Percentiles rank a stretch among this genome's conserved stretches.
Evolutionary conservation across 2,113 vertebrate genomes (phyloP).

Genomic region (Piaya cayana): DNA sequence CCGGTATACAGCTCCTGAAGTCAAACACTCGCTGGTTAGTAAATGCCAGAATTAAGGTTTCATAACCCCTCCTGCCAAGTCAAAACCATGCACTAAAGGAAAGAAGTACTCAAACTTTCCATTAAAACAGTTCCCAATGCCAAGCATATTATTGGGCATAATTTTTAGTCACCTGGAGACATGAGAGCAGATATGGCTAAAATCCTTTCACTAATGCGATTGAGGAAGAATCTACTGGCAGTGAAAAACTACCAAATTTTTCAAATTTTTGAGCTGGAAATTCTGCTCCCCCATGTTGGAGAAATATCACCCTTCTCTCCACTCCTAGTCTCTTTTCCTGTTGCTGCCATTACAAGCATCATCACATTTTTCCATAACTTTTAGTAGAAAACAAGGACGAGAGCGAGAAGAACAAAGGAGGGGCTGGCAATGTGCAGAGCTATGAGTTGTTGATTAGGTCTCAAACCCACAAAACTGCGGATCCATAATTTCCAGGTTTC

Average conservation of each 20-base stretch:
- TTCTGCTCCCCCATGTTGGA: background rate
- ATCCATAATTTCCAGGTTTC: background rate
- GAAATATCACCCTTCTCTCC: background rate
- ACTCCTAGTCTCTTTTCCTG: background rate
- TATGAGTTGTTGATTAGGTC: fast-evolving
- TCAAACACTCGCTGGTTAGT: background rate
- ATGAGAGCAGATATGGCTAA: background rate
- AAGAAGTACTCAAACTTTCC: background rate
- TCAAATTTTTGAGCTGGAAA: background rate
- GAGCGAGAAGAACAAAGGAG: background rate
- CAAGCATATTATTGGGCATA: background rate
- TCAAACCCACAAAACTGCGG: fast-evolving
- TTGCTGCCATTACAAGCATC: background rate
- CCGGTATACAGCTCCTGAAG: background rate
- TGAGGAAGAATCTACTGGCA: background rate
- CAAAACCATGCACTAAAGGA: background rate
- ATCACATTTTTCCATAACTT: background rate
- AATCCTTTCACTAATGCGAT: background rate
- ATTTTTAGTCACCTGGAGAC: background rate
- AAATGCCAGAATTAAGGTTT: background rate
- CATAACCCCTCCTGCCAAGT: background rate
- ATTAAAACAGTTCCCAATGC: background rate
- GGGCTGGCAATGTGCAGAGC: fast-evolving
- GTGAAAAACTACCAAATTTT: background rate
- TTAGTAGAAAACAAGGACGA: background rate